These are phyloP conservation scores for Eulemur macaco DNA, from an alignment of 2,113 vertebrate species.

Conservation along the genomic window DNA sequence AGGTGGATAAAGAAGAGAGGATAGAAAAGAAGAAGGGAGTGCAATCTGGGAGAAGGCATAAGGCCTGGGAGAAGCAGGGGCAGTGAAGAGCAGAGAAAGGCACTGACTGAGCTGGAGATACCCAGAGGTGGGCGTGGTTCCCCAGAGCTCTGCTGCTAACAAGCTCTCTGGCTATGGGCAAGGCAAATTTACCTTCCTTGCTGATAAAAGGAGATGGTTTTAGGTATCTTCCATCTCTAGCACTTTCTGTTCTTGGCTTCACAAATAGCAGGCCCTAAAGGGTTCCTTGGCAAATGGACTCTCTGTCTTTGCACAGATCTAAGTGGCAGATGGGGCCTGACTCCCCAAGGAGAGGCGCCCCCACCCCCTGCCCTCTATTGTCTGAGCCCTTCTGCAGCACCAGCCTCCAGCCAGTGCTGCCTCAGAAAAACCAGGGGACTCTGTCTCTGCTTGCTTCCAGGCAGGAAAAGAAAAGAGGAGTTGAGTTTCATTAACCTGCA, in stretches of 20 bases:
- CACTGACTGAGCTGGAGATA: background rate
- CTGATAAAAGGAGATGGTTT: background rate
- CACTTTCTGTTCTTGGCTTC: constrained; percentile 10
- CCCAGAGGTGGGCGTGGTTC: fast-evolving
- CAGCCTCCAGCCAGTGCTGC: background rate
- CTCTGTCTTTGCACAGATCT: constrained; percentile 53
- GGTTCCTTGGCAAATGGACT: constrained; percentile 59
- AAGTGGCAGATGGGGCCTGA: constrained; percentile 59
- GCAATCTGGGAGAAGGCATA: background rate
- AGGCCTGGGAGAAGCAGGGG: background rate
- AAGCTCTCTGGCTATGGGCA: background rate
- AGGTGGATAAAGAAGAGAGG: background rate
- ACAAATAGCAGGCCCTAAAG: constrained; percentile 35
- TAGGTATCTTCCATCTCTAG: background rate
- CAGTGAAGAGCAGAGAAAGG: background rate
- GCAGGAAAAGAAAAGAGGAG: background rate
- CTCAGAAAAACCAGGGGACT: background rate
- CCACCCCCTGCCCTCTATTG: background rate
- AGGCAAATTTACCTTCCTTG: background rate
- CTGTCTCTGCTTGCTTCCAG: background rate
- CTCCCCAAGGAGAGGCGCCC: constrained; percentile 24
- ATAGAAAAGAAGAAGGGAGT: background rate
- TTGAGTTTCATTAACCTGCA: background rate
- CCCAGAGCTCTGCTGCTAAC: too few relatives aligned
- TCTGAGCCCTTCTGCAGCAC: background rate